phyloP scores from a whole-genome alignment of 1,140 invertebrate genomes.

The Orussus abietinus region DNA sequence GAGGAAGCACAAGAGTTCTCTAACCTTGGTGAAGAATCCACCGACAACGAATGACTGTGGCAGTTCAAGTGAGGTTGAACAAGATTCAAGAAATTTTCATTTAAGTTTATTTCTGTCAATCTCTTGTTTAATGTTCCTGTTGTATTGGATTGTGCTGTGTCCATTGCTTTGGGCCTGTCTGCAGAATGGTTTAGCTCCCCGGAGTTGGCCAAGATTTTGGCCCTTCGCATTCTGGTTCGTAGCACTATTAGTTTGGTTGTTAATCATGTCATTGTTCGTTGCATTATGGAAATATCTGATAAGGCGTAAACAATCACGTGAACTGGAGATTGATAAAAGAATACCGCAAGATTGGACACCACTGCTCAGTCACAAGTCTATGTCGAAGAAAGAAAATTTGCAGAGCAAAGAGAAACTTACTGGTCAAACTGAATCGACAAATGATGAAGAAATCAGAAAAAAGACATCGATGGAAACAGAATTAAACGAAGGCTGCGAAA shows the following conservation, averaged over 20 bases:
- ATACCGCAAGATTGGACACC: too few relatives aligned
- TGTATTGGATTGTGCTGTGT: constrained; percentile 45
- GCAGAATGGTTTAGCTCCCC: constrained; percentile 17
- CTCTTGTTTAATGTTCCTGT: constrained; percentile 32
- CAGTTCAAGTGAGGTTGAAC: too few relatives aligned
- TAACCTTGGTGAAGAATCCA: too few relatives aligned
- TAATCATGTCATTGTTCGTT: constrained; percentile 28
- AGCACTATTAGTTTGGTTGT: constrained; percentile 38
- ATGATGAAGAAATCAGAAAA: neutral
- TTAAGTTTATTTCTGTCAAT: constrained; percentile 25
- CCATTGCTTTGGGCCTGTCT: constrained; percentile 30
- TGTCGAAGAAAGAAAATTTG: too few relatives aligned
- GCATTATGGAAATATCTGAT: too few relatives aligned
- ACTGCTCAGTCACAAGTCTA: too few relatives aligned
- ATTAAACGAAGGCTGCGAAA: constrained; percentile 15
- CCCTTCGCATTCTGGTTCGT: constrained; percentile 30
- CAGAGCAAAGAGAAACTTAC: constrained; percentile 5
- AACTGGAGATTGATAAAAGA: too few relatives aligned
- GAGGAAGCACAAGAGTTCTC: constrained; percentile 9
- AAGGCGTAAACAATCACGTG: too few relatives aligned
- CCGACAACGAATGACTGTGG: too few relatives aligned
- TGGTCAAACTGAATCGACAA: neutral
- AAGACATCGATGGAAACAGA: neutral
- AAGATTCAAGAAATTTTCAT: constrained; percentile 12
- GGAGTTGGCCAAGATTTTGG: constrained; percentile 21